Conservation (phyloP, 2,797 vertebrate species). For the Iguana delicatissima region DNA sequence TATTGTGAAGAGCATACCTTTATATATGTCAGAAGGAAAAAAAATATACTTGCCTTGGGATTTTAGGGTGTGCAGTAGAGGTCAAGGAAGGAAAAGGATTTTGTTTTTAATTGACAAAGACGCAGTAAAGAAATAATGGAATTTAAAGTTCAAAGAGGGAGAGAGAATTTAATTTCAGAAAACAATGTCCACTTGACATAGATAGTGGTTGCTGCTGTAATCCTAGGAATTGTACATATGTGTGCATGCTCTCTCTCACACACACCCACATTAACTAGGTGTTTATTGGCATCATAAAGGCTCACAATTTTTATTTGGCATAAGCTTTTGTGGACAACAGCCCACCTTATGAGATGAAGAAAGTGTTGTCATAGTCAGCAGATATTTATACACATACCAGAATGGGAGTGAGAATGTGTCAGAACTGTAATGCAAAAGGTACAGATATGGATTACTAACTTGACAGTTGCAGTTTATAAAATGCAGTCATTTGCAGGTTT, state of each 20-base stretch:
- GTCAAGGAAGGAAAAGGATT: neutral
- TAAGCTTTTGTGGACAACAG: neutral
- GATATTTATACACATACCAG: neutral
- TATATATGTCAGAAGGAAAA: conserved; percentile 33
- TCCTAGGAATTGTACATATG: neutral
- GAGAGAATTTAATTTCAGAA: neutral
- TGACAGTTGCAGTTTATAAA: neutral
- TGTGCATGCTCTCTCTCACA: too few relatives aligned
- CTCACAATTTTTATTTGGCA: neutral
- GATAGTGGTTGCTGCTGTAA: neutral
- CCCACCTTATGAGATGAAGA: too few relatives aligned
- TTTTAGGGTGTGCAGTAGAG: neutral
- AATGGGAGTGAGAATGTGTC: neutral
- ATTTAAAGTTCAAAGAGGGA: neutral
- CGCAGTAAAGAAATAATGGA: neutral
- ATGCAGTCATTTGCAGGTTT: too few relatives aligned
- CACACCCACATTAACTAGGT: too few relatives aligned
- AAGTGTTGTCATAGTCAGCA: neutral
- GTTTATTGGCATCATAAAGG: neutral
- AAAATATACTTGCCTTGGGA: neutral
- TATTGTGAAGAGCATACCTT: conserved; percentile 29
- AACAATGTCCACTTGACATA: neutral
- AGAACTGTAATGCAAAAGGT: neutral
- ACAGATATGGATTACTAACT: neutral
- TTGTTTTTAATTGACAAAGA: neutral